phyloP scores from a whole-genome alignment of 2,888 invertebrate genomes.

The Parnassius glacialis region DNA sequence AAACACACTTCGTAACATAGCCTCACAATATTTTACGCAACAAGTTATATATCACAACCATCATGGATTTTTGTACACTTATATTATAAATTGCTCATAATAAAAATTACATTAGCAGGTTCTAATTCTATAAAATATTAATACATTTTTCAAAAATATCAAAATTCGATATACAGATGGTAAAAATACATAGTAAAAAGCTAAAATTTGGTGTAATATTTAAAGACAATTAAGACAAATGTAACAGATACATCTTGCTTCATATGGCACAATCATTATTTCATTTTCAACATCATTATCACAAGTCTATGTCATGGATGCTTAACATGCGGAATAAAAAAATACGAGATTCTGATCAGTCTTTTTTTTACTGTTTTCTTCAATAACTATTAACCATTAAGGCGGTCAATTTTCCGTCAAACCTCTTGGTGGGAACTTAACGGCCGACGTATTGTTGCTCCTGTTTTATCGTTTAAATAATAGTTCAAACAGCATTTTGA shows the following conservation, averaged over 20 bases:
- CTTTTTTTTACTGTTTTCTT: conserved; percentile 27
- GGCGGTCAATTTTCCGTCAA: too few species aligned
- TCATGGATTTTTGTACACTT: conserved; percentile 36
- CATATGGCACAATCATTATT: conserved; percentile 24
- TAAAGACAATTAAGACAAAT: conserved; percentile 1
- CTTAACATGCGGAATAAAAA: conserved; percentile 20
- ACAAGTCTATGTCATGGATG: conserved; percentile 26
- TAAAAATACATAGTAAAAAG: conserved; percentile 5
- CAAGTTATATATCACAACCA: conserved; percentile 44
- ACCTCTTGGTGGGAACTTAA: too few species aligned
- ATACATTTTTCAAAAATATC: conserved; percentile 19
- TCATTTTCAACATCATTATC: conserved; percentile 2
- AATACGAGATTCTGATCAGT: conserved; percentile 35
- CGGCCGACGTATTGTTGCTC: too few species aligned
- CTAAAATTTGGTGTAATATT: conserved; percentile 16
- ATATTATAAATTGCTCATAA: conserved; percentile 16
- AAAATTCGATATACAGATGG: conserved; percentile 8
- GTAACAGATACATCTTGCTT: conserved; percentile 1
- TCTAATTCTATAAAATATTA: conserved; percentile 16
- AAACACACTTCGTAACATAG: conserved; percentile 32
- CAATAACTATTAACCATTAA: not conserved
- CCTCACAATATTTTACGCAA: conserved; percentile 36
- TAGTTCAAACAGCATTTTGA: too few species aligned
- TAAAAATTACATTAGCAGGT: conserved; percentile 7
- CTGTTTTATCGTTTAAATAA: too few species aligned